phyloP scores from a whole-genome alignment of 2,888 invertebrate genomes.

The Archips crataeganus region DNA sequence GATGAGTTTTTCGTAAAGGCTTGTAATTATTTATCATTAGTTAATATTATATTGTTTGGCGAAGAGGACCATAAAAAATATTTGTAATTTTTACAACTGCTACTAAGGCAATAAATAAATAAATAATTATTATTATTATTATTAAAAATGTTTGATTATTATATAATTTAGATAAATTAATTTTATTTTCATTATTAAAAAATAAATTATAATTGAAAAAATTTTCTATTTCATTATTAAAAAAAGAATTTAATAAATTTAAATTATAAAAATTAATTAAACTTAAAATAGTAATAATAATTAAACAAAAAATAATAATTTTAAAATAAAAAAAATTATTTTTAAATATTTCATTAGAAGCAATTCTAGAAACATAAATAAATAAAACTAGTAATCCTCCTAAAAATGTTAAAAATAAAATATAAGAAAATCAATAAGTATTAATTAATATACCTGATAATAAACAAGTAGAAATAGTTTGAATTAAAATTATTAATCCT shows the following conservation, averaged over 20 bases:
- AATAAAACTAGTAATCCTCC: slow-evolving; percentile 88
- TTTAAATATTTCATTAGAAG: slow-evolving; percentile 86
- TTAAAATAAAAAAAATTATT: slow-evolving; percentile 56
- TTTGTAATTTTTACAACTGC: slow-evolving; percentile 86
- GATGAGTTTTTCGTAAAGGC: slow-evolving; percentile 75
- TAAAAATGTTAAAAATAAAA: slow-evolving; percentile 87
- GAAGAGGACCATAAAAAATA: slow-evolving; percentile 83
- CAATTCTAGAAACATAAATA: slow-evolving; percentile 87
- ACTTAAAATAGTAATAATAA: slow-evolving; percentile 52
- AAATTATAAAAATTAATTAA: slow-evolving; percentile 57
- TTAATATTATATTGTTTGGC: slow-evolving; percentile 58
- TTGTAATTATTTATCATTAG: slow-evolving; percentile 77
- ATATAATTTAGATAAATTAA: slow-evolving; percentile 83
- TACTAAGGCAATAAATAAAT: slow-evolving; percentile 86
- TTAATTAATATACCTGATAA: slow-evolving; percentile 76
- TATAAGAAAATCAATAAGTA: slow-evolving; percentile 87
- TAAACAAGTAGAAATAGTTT: slow-evolving; percentile 80
- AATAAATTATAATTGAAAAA: slow-evolving; percentile 51
- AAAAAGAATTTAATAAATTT: slow-evolving; percentile 64
- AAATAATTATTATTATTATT: slow-evolving; percentile 84
- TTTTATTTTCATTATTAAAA: slow-evolving; percentile 71
- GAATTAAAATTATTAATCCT: slow-evolving; percentile 82
- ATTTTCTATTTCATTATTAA: slow-evolving; percentile 61
- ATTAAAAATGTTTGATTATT: slow-evolving; percentile 80
- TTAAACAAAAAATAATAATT: slow-evolving; percentile 52